phyloP scores from a whole-genome alignment of 1,140 invertebrate genomes.

The Maconellicoccus hirsutus region DNA sequence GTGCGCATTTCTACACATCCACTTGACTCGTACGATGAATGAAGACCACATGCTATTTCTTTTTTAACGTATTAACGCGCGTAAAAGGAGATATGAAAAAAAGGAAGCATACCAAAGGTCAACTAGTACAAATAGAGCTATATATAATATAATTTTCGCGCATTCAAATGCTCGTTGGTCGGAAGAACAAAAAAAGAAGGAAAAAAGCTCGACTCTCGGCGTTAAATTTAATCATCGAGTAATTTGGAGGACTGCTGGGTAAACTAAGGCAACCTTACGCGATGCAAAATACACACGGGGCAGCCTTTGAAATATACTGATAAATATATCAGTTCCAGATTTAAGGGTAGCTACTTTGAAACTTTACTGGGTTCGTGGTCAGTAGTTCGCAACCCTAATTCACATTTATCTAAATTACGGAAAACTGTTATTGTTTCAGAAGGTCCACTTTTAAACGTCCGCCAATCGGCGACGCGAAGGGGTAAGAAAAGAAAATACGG shows the following conservation, averaged over 20 bases:
- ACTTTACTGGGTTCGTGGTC: conserved; percentile 4
- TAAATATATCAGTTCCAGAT: conserved; percentile 14
- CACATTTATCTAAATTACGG: conserved; percentile 18
- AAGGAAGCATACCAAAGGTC: background rate
- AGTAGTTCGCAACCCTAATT: conserved; percentile 16
- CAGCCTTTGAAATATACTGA: conserved; percentile 6
- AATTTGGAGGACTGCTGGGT: too few relatives aligned
- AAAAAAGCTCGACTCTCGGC: too few relatives aligned
- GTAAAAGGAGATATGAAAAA: background rate
- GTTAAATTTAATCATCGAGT: too few relatives aligned
- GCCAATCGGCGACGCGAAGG: too few relatives aligned
- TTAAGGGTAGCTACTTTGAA: conserved; percentile 7
- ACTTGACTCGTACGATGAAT: too few relatives aligned
- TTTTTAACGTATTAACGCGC: background rate
- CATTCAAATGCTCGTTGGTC: too few relatives aligned
- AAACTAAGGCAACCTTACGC: background rate
- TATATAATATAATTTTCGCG: too few relatives aligned
- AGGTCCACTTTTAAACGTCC: background rate
- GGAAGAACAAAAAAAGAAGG: too few relatives aligned
- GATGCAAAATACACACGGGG: background rate
- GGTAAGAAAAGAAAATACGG: too few relatives aligned
- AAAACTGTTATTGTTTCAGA: conserved; percentile 18
- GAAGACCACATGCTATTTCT: conserved; percentile 11
- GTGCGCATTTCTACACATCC: too few relatives aligned
- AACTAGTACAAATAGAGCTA: too few relatives aligned